Evolutionary conservation across 2,113 vertebrate species (phyloP).

Genomic region (Pimephales promelas): DNA sequence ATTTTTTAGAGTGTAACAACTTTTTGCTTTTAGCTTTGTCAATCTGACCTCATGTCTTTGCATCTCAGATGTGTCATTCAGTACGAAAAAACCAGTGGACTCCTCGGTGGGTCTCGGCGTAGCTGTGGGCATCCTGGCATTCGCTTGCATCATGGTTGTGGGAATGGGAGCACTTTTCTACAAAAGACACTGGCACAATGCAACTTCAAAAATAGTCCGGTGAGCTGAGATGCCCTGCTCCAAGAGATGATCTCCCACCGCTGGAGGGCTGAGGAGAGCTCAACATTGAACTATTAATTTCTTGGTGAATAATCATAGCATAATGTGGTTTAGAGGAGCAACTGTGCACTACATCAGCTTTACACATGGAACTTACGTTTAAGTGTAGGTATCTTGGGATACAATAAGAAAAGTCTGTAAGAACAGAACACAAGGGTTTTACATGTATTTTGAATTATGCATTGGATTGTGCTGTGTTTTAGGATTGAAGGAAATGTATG

Average conservation of each 20-base stretch:
- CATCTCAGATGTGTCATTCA: conserved; percentile 26
- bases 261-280: conserved; percentile 4
- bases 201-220: conserved; percentile 21
- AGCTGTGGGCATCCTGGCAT: conserved; percentile 70
- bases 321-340: neutral
- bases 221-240: conserved; percentile 7
- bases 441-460: too few species aligned
- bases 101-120: conserved; percentile 63
- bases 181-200: conserved; percentile 57
- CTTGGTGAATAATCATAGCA: conserved; percentile 7
- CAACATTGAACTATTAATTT: neutral
- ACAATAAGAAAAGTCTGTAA: neutral
- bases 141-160: conserved; percentile 62
- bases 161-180: conserved; percentile 66
- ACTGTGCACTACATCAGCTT: neutral
- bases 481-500: too few species aligned
- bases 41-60: neutral
- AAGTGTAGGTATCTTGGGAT: neutral
- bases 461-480: too few species aligned
- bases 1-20: neutral
- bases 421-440: too few species aligned
- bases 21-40: neutral
- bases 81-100: conserved; percentile 10
- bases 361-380: neutral
- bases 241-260: neutral